phyloP scores from a whole-genome alignment of 35 echinoderm and acorn worm genomes.

The Nesometra sesokonis region DNA sequence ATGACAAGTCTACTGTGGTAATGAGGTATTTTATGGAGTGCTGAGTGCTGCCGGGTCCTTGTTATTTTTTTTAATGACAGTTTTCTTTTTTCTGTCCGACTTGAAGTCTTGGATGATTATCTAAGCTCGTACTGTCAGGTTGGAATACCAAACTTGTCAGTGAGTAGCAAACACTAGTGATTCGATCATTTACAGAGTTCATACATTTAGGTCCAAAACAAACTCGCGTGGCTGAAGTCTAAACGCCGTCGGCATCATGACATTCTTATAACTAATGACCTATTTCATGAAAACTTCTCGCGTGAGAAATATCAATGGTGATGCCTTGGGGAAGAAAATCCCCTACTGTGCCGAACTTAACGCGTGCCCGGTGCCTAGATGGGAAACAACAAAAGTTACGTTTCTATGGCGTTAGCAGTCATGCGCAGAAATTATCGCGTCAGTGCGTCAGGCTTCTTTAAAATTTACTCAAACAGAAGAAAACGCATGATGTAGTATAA shows the following conservation, averaged over 20 bases:
- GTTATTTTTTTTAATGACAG: no score
- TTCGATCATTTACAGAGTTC: no score
- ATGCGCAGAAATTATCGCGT: not conserved
- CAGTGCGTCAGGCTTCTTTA: not conserved
- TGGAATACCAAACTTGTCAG: no score
- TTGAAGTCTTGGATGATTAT: no score
- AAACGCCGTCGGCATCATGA: not conserved
- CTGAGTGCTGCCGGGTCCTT: no score
- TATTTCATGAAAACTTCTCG: not conserved
- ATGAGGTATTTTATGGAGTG: no score
- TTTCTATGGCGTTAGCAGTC: not conserved
- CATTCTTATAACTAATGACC: not conserved
- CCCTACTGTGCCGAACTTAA: not conserved
- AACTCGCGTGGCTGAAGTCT: not conserved
- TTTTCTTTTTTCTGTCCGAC: no score
- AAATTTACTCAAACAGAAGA: not conserved
- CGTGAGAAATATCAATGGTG: not conserved
- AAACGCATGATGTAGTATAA: not conserved
- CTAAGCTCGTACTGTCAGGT: no score
- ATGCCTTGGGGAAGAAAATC: not conserved
- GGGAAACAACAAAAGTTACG: not conserved
- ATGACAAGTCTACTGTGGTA: no score
- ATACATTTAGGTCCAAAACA: not conserved
- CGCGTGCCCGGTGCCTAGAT: not conserved
- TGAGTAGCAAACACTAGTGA: no score